Conservation (phyloP, 2,113 vertebrate genomes). For the Echinops telfairi region DNA sequence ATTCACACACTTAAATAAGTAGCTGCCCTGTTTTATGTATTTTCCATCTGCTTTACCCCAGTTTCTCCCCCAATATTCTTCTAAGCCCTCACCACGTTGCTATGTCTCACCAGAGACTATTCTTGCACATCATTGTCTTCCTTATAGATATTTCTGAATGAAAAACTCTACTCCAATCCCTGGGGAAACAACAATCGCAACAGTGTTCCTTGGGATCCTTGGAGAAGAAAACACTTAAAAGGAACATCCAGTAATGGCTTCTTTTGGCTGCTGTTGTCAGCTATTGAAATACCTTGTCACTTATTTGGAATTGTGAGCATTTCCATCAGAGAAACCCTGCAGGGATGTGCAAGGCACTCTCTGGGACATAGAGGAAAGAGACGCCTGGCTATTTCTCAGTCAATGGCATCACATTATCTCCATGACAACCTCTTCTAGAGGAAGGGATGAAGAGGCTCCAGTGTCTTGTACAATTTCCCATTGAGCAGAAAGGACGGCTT, state of each 20-base stretch:
- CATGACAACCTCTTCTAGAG: neutral
- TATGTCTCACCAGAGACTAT: neutral
- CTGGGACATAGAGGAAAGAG: neutral
- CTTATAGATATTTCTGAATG: neutral
- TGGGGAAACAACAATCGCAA: neutral
- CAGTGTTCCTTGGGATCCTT: neutral
- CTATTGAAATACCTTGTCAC: neutral
- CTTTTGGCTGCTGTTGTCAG: neutral
- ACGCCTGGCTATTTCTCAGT: neutral
- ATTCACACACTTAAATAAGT: neutral
- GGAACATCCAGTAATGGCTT: neutral
- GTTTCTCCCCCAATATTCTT: neutral
- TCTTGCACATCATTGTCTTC: neutral
- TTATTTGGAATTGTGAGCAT: neutral
- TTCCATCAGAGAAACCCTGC: neutral
- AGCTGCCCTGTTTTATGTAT: neutral
- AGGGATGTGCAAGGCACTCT: neutral
- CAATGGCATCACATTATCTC: neutral
- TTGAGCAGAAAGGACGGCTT: fast-evolving
- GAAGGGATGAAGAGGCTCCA: neutral
- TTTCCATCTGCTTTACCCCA: too few relatives aligned
- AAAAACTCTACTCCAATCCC: neutral
- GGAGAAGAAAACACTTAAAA: neutral
- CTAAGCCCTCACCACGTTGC: neutral
- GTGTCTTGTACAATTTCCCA: too few relatives aligned